Percentiles rank a stretch among this genome's conserved stretches.
phyloP scores from a whole-genome alignment of 2,797 vertebrate species.

The Cephalopachus bancanus region DNA sequence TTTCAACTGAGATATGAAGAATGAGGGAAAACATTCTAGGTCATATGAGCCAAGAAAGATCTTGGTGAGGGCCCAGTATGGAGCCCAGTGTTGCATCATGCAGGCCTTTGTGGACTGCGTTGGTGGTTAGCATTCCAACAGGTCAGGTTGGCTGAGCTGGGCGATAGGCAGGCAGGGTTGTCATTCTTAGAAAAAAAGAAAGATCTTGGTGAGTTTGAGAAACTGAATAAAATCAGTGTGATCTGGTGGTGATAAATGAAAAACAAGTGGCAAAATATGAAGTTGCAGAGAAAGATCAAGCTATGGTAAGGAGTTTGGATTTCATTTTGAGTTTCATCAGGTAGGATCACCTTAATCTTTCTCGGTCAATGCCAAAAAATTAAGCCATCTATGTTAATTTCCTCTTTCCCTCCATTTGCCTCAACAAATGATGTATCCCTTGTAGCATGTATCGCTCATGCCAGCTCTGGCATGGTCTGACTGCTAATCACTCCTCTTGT shows the following conservation, averaged over 20 bases:
- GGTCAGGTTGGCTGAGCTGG: no score
- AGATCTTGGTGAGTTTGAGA: background rate
- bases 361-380: background rate
- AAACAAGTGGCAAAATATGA: background rate
- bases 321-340: background rate
- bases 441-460: no score
- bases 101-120: no score
- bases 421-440: background rate
- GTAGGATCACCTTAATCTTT: background rate
- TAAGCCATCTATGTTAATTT: background rate
- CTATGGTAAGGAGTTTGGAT: background rate
- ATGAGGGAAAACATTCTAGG: background rate
- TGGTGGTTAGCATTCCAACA: no score
- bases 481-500: background rate
- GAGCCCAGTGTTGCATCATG: no score
- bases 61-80: no score
- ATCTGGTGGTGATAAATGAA: background rate
- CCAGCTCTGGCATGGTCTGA: background rate
- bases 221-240: background rate
- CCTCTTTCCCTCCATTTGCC: background rate
- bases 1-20: background rate
- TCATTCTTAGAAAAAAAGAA: background rate
- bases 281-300: background rate
- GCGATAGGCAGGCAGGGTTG: no score
- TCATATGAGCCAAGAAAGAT: background rate